Evolutionary conservation across 2,797 vertebrate genomes (phyloP), one percentile per base, ranked within the genome.

Genomic region (Sciaenops ocellatus): DNA sequence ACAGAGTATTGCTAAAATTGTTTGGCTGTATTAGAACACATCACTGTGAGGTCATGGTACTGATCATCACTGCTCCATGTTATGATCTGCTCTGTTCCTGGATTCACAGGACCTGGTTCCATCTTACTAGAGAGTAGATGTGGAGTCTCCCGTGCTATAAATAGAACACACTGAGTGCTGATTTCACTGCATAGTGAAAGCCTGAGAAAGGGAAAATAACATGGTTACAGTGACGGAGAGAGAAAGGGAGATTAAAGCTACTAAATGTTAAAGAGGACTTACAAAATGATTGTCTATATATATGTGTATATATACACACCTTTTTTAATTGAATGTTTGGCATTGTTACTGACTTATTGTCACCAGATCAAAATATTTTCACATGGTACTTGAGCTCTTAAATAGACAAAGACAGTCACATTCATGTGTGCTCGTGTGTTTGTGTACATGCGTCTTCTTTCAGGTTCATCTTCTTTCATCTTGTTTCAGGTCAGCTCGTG

Each of bases 401-500:
- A 47, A 28, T 24, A 55, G 5, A 55, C 16, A 28, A 18, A 46
- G 34, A 38, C 34, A 38, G 9, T 38, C 8, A 42, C 48, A 24
- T 52, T 34, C 18, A 16, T 67, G 13, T 69, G 44, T 57, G 28
- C 13, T 52, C 15, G 1, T 70, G 11, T 69, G 6, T 50, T 17
- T 70, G 42, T 63, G 18, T 69, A n/a, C 65, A 46, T 76, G 70
- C 7, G 1, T 17, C 12, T 34, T 46, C 26, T 57, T 12, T 46
- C 2, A 26, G 12, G 2, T 34, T 67, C 41, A 20, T 82, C 41
- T 30, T 42, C 77, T 76, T 93, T 17, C 50, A 3, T 84, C 22
- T n/a, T n/a, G 72, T 74, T 94, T 13, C 95, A 99, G 98, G 97
- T 94, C 98, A 99, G 95, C 93, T 99, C 89, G 98, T 99, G 93